A percentile compares a stretch with the other conserved stretches of the same genome.
phyloP scores from a whole-genome alignment of 2,113 vertebrate species.

The Meles meles region DNA sequence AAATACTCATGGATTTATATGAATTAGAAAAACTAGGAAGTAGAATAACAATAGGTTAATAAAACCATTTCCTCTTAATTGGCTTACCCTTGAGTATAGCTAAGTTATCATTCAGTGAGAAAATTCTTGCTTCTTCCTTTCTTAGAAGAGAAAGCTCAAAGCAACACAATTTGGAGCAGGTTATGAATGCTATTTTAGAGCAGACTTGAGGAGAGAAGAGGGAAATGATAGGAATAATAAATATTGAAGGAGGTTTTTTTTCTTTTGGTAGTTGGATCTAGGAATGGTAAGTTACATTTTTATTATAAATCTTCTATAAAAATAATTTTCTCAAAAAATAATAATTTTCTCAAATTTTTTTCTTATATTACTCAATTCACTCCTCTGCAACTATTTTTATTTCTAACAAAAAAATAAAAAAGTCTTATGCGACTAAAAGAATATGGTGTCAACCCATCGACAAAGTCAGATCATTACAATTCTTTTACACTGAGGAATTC shows the following conservation, averaged over 20 bases:
- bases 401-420: background rate
- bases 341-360: too few relatives aligned
- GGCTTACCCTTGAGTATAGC: background rate
- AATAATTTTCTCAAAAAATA: background rate
- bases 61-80: background rate
- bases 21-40: background rate
- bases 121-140: background rate
- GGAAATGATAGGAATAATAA: background rate
- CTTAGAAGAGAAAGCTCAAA: background rate
- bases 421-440: constrained; percentile 32
- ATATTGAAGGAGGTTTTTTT: background rate
- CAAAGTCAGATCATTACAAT: constrained; percentile 56
- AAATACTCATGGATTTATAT: background rate
- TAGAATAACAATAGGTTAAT: background rate
- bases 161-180: background rate
- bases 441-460: constrained; percentile 40
- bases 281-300: background rate
- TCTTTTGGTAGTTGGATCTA: background rate
- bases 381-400: constrained; percentile 29
- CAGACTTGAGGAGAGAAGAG: background rate
- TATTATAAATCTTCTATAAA: background rate
- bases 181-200: background rate
- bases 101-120: background rate
- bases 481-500: constrained; percentile 46
- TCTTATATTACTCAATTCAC: background rate